phyloP scores from a whole-genome alignment of 2,797 vertebrate genomes.

The Myoxocephalus aenaeus region DNA sequence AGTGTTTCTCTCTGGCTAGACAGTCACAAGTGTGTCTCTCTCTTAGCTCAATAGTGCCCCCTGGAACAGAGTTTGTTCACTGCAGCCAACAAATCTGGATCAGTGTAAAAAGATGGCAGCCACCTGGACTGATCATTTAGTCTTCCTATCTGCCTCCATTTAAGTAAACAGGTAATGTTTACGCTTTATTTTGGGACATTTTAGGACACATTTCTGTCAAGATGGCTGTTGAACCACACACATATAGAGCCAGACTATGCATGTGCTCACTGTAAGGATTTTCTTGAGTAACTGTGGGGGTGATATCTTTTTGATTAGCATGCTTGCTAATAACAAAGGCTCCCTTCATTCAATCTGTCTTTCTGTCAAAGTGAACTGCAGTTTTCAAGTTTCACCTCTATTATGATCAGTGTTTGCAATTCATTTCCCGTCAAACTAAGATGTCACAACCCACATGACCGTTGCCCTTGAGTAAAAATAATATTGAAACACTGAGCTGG shows the following conservation, averaged over 20 bases:
- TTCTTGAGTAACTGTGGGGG: constrained; percentile 6
- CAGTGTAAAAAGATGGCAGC: constrained; percentile 61
- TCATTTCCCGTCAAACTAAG: constrained; percentile 76
- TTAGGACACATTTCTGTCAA: background rate
- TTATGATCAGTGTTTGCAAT: constrained; percentile 69
- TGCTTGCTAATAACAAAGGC: constrained; percentile 46
- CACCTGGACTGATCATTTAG: constrained; percentile 47
- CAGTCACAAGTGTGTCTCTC: constrained; percentile 46
- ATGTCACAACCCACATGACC: constrained; percentile 70
- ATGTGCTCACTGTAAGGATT: constrained; percentile 14
- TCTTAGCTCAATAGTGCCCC: constrained; percentile 86
- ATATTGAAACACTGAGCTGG: constrained; percentile 79
- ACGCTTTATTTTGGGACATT: background rate
- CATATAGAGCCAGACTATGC: constrained; percentile 1
- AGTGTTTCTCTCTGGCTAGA: constrained; percentile 49
- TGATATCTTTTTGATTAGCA: constrained; percentile 35
- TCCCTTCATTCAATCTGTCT: constrained; percentile 53
- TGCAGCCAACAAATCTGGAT: constrained; percentile 51
- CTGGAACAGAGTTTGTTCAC: constrained; percentile 72
- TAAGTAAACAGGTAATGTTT: constrained; percentile 11
- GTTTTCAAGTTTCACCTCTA: constrained; percentile 65
- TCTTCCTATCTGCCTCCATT: constrained; percentile 31
- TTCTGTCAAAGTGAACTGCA: constrained; percentile 34
- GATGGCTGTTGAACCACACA: constrained; percentile 14
- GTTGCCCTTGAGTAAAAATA: constrained; percentile 74